Evolutionary conservation across 2,797 vertebrate genomes (phyloP).

Genomic region (Eidolon dupreanum): DNA sequence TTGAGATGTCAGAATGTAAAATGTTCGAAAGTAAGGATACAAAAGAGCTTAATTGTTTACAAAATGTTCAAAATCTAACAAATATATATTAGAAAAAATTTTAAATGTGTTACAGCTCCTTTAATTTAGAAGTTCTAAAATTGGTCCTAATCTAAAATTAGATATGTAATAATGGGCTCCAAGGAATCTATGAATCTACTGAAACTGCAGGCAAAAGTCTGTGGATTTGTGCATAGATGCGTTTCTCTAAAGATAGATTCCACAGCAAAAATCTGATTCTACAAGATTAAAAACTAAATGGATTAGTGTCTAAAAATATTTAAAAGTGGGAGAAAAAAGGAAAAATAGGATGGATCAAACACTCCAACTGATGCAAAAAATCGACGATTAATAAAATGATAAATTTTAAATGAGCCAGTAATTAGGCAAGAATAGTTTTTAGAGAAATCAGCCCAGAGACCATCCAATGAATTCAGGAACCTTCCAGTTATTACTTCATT

Average conservation of each 20-base stretch:
- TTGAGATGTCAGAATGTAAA: slow-evolving; percentile 12
- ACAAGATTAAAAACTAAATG: neutral
- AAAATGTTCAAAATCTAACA: slow-evolving; percentile 16
- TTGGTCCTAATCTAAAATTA: too few species aligned
- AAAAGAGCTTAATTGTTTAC: neutral
- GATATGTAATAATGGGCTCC: neutral
- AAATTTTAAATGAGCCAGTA: slow-evolving; percentile 47
- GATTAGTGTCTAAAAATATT: neutral
- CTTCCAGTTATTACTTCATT: slow-evolving; percentile 40
- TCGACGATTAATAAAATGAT: slow-evolving; percentile 21
- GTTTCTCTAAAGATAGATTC: neutral
- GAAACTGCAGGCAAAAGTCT: neutral
- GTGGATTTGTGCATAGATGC: neutral
- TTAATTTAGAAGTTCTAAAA: slow-evolving; percentile 25
- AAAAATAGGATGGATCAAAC: neutral
- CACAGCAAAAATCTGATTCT: neutral
- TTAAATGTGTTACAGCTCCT: neutral
- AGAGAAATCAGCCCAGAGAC: neutral
- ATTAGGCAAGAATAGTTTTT: slow-evolving; percentile 46
- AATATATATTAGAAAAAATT: neutral
- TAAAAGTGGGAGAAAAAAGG: neutral
- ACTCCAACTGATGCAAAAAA: neutral
- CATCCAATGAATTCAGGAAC: neutral
- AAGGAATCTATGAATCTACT: neutral
- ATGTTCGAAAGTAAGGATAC: neutral